phyloP scores from a whole-genome alignment of 2,888 invertebrate genomes.

The Shargacucullia verbasci region DNA sequence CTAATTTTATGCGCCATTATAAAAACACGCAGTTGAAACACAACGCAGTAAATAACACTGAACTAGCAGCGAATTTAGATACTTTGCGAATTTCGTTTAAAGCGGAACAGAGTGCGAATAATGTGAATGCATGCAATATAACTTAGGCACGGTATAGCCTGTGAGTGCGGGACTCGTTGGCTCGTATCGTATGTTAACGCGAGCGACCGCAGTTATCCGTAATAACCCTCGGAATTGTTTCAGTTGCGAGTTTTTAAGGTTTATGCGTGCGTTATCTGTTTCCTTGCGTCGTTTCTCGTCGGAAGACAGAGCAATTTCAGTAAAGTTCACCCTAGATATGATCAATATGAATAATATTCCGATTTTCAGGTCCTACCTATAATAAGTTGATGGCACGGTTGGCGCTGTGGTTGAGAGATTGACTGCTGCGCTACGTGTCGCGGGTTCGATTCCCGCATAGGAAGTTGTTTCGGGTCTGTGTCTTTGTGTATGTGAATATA shows the following conservation, averaged over 20 bases:
- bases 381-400: too few relatives aligned
- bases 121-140: slow-evolving; percentile 20
- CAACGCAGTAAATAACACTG: slow-evolving; percentile 1
- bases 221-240: slow-evolving; percentile 20
- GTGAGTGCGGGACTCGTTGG: slow-evolving; percentile 2
- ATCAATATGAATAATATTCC: slow-evolving; percentile 2
- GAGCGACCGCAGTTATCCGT: slow-evolving; percentile 20
- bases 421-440: too few relatives aligned
- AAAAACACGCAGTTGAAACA: neutral
- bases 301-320: slow-evolving; percentile 9
- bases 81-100: slow-evolving; percentile 12
- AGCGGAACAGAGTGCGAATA: slow-evolving; percentile 16
- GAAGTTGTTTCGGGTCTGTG: too few relatives aligned
- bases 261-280: slow-evolving; percentile 12
- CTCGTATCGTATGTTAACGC: slow-evolving; percentile 14
- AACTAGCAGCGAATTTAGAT: slow-evolving; percentile 6
- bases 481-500: too few relatives aligned
- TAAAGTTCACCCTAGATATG: slow-evolving; percentile 1
- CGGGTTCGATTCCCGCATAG: too few relatives aligned
- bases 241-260: slow-evolving; percentile 16
- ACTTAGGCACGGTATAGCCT: slow-evolving; percentile 6
- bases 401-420: too few relatives aligned
- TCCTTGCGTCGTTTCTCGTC: neutral
- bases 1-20: neutral
- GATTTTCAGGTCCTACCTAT: too few relatives aligned